Evolutionary conservation across 2,113 vertebrate genomes (phyloP).

Genomic region (Plestiodon gilberti): DNA sequence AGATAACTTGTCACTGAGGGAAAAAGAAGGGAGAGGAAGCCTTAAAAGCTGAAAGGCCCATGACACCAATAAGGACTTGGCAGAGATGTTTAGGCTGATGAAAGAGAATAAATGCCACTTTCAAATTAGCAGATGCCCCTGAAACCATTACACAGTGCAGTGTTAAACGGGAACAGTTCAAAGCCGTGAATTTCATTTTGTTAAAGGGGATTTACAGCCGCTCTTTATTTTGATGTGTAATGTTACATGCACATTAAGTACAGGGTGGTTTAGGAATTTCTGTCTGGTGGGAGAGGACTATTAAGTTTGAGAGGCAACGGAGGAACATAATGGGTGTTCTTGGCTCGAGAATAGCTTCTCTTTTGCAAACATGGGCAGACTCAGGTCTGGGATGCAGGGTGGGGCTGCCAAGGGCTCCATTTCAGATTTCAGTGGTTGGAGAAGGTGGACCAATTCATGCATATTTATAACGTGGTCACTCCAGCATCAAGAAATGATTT

Average conservation of each 20-base stretch:
- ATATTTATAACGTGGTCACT: not conserved
- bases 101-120: constrained; percentile 65
- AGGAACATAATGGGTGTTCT: not conserved
- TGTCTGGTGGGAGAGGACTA: not conserved
- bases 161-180: constrained; percentile 55
- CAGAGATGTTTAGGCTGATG: constrained; percentile 56
- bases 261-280: not conserved
- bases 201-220: constrained; percentile 32
- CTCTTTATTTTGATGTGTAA: not conserved
- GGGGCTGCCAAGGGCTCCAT: not conserved
- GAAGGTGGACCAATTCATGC: too few relatives aligned
- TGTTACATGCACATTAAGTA: not conserved
- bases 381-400: not conserved
- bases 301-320: not conserved
- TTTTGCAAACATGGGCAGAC: too few relatives aligned
- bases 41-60: constrained; percentile 6
- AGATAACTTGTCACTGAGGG: constrained; percentile 5
- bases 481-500: not conserved
- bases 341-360: not conserved
- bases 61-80: constrained; percentile 47
- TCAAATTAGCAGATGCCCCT: constrained; percentile 52
- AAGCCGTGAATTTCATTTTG: constrained; percentile 33
- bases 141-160: constrained; percentile 43
- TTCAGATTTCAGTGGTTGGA: not conserved
- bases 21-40: constrained; percentile 13